Evolutionary conservation across 2,888 invertebrate species (phyloP), one percentile per base, ranked within the genome.

Genomic region (Drosophila kambysellisi): DNA sequence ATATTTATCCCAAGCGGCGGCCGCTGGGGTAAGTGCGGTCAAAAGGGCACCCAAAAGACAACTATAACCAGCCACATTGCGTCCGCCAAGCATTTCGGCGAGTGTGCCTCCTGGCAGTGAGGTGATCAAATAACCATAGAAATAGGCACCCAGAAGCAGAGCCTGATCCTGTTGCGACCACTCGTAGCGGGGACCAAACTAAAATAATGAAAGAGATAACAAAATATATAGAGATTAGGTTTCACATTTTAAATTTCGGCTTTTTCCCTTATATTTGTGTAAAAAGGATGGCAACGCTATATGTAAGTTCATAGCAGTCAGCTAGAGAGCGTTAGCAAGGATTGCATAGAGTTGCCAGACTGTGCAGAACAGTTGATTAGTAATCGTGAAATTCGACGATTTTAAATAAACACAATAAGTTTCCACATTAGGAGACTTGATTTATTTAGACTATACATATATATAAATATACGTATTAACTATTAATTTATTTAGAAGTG

Each of bases 91-190:
- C 69, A 94, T 93, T 91, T 96, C 96, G 0, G 96, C 95, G n/a
- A 95, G 91, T 87, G 95, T 94, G 4, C 96, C 96, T 0, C 88
- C 96, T 0, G 95, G 94, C 68, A 96, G 91, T 9, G 95, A 95
- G 37, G 95, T 95, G 35, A 95, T 81, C 20, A 95, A 95, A 79
- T 96, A 96, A 39, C 96, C 95, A 95, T 96, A 96, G 89, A 96
- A 96, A 83, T 95, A 96, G 0, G 95, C 94, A 1, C 96, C 96
- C 33, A 96, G 91, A 12, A 96, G 94, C 39, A 95, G 88, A 0
- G 95, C 95, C 91, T 96, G 96, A 79, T 95, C 94, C 54, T 94
- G 94, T 35, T 94, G 91, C 29, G 94, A 94, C 96, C 96, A 96
- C 67, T 94, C 90, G 71, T 94, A 95, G 4, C 94, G 93, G 0